Conservation (phyloP, 1,140 invertebrate genomes). For the Drosophila biarmipes region DNA sequence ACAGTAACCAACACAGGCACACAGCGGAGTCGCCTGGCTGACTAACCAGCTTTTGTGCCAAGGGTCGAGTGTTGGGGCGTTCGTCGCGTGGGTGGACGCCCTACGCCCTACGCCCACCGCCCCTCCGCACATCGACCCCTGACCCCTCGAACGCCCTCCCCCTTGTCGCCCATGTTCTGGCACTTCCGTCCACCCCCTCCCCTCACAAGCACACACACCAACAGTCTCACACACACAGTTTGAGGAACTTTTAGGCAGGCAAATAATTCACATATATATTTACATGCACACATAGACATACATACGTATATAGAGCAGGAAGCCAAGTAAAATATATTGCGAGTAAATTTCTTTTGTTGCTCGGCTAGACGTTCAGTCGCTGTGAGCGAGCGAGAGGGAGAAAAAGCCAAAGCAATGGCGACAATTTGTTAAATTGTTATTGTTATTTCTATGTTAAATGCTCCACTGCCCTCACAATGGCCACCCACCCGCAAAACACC, state of each 20-base stretch:
- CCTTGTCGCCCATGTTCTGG: slow-evolving; percentile 50
- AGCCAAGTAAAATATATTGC: slow-evolving; percentile 78
- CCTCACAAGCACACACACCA: slow-evolving; percentile 10
- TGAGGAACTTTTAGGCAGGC: slow-evolving; percentile 55
- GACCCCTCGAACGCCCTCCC: not conserved
- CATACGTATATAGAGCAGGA: slow-evolving; percentile 58
- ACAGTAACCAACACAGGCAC: slow-evolving; percentile 43
- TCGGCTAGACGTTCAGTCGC: slow-evolving; percentile 67
- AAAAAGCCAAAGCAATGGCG: slow-evolving; percentile 50
- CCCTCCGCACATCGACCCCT: not conserved
- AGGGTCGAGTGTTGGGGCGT: slow-evolving; percentile 73
- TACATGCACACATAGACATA: slow-evolving; percentile 1
- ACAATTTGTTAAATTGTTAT: slow-evolving; percentile 84
- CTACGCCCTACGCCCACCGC: not conserved
- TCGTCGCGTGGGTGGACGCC: slow-evolving; percentile 67
- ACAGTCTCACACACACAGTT: slow-evolving; percentile 2
- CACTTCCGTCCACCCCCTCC: slow-evolving; percentile 57
- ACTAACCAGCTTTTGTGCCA: slow-evolving; percentile 79
- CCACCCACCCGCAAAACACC: not conserved
- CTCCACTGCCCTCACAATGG: slow-evolving; percentile 73
- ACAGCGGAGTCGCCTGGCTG: slow-evolving; percentile 54
- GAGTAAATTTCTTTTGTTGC: slow-evolving; percentile 77
- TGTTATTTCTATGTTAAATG: slow-evolving; percentile 83
- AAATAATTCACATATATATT: slow-evolving; percentile 62
- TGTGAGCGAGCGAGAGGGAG: slow-evolving; percentile 7